phyloP scores from a whole-genome alignment of 2,113 vertebrate species.

The Oenanthe oenanthe region DNA sequence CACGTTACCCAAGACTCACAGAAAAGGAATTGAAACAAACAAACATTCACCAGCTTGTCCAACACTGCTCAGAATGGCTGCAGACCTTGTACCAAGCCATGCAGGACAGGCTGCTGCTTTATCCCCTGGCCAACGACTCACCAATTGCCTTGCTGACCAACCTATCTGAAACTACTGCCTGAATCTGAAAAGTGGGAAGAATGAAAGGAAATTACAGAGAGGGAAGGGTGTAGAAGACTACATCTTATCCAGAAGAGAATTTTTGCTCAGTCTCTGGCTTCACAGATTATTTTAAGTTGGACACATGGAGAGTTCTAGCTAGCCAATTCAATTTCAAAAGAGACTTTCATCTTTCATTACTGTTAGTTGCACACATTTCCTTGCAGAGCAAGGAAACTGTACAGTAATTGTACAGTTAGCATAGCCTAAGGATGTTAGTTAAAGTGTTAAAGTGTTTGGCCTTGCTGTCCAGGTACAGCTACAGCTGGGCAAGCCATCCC shows the following conservation, averaged over 20 bases:
- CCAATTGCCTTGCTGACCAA: neutral
- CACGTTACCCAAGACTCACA: neutral
- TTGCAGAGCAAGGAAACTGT: neutral
- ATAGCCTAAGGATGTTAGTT: neutral
- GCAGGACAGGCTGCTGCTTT: neutral
- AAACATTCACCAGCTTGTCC: neutral
- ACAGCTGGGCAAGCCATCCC: neutral
- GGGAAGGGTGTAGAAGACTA: neutral
- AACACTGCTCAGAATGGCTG: neutral
- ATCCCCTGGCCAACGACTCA: neutral
- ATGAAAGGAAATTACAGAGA: conserved; percentile 48
- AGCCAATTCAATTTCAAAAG: neutral
- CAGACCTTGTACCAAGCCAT: neutral
- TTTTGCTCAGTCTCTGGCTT: neutral
- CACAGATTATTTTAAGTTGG: neutral
- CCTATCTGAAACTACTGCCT: neutral
- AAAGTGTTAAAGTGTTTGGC: neutral
- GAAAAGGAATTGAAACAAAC: neutral
- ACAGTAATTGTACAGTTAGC: neutral
- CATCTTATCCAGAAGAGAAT: neutral
- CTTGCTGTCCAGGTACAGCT: neutral
- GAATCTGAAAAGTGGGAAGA: conserved; percentile 4
- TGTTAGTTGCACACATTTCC: neutral
- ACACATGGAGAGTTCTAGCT: neutral
- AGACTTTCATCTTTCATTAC: neutral